phyloP scores from a whole-genome alignment of 2,888 invertebrate genomes.

The Mongoloraphidia duomilia region DNA sequence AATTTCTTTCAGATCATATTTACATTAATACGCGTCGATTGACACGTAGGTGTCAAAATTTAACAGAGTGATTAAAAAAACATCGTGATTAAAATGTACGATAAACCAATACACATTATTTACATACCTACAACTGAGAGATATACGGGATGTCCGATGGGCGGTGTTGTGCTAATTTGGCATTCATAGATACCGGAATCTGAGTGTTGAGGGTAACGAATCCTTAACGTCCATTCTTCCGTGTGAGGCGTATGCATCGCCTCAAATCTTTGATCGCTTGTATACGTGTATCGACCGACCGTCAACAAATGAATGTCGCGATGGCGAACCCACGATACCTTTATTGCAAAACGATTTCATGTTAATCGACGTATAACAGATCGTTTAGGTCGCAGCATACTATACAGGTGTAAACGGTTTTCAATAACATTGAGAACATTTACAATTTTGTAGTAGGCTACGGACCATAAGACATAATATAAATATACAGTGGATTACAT shows the following conservation, averaged over 20 bases:
- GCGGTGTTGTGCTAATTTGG: constrained; percentile 82
- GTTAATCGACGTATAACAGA: too few species aligned
- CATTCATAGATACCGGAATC: constrained; percentile 77
- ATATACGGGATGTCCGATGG: constrained; percentile 67
- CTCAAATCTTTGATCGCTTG: constrained; percentile 72
- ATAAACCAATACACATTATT: background rate
- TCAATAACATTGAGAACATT: too few species aligned
- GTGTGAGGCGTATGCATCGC: constrained; percentile 75
- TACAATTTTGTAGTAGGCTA: too few species aligned
- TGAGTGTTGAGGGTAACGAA: constrained; percentile 56
- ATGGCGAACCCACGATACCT: constrained; percentile 70
- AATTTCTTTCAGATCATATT: too few species aligned
- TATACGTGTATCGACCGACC: constrained; percentile 64
- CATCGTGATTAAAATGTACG: too few species aligned
- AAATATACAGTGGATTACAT: too few species aligned
- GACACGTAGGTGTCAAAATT: too few species aligned
- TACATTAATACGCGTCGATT: too few species aligned
- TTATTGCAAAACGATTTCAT: constrained; percentile 17
- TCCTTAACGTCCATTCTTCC: constrained; percentile 74
- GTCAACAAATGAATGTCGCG: constrained; percentile 61
- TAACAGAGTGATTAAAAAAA: too few species aligned
- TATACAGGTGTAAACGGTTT: too few species aligned
- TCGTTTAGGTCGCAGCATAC: too few species aligned
- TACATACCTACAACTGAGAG: constrained; percentile 72
- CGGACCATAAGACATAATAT: too few species aligned